Percentiles rank a stretch among this genome's conserved stretches.
Evolutionary conservation across 2,113 vertebrate species (phyloP).

Genomic region (Anser brachyrhynchus): DNA sequence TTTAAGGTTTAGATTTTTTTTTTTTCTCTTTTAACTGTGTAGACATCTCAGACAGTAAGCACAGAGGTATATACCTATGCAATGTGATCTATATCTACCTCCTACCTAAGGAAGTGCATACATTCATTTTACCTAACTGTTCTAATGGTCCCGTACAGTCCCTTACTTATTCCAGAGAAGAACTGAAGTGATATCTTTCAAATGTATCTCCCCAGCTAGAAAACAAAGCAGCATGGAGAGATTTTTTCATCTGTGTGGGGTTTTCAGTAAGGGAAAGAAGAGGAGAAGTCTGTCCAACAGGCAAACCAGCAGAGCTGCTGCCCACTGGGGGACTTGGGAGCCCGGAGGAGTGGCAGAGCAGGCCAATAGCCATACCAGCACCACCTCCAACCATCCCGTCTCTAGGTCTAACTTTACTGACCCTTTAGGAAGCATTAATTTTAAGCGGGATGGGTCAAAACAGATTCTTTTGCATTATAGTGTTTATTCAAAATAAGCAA

Average conservation of each 20-base stretch:
- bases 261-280: neutral
- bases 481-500: neutral
- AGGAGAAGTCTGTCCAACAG: neutral
- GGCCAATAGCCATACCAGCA: rapidly evolving
- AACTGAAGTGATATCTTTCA: neutral
- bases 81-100: neutral
- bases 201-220: neutral
- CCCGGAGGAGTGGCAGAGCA: neutral
- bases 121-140: neutral
- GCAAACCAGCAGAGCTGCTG: neutral
- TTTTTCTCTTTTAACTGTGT: neutral
- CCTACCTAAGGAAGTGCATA: neutral
- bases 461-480: neutral
- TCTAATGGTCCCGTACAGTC: neutral
- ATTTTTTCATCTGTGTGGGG: rapidly evolving
- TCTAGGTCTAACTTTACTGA: neutral
- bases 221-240: neutral
- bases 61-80: neutral
- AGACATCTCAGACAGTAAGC: neutral
- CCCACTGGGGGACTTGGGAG: neutral
- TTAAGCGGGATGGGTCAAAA: neutral
- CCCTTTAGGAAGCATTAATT: neutral
- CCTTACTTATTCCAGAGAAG: neutral
- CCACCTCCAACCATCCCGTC: rapidly evolving
- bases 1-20: neutral